Percentiles rank a stretch among this genome's conserved stretches.
Conservation (phyloP, 2,888 invertebrate species). For the Brachyptera putata region DNA sequence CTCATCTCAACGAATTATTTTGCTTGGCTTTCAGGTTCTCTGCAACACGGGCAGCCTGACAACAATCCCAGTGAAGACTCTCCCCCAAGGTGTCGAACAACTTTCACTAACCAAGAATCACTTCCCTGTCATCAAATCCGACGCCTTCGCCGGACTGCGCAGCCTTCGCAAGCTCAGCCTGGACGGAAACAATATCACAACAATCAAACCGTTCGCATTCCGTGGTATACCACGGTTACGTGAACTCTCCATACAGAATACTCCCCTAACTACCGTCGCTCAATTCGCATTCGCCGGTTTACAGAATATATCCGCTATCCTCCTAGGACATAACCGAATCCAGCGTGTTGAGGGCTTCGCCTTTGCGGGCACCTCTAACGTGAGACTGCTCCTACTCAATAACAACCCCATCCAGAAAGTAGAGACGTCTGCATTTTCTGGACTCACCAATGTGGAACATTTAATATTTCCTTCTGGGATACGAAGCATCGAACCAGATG, state of each 20-base stretch:
- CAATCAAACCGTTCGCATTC: conserved; percentile 81
- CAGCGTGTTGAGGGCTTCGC: conserved; percentile 65
- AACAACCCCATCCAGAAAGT: conserved; percentile 79
- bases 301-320: conserved; percentile 70
- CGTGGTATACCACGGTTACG: conserved; percentile 65
- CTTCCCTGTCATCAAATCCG: conserved; percentile 73
- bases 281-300: conserved; percentile 81
- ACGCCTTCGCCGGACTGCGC: conserved; percentile 78
- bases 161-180: conserved; percentile 75
- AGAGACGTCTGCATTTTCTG: conserved; percentile 77
- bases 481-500: conserved; percentile 67
- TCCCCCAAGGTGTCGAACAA: conserved; percentile 77
- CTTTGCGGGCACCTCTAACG: conserved; percentile 81
- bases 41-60: conserved; percentile 81
- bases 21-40: conserved; percentile 73
- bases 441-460: conserved; percentile 75
- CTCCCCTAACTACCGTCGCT: conserved; percentile 73
- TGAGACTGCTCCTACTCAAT: conserved; percentile 74
- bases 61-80: conserved; percentile 69
- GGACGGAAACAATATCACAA: conserved; percentile 81
- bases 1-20: too few relatives aligned
- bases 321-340: conserved; percentile 66
- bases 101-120: conserved; percentile 81
- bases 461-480: conserved; percentile 81
- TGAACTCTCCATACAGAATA: conserved; percentile 80